Evolutionary conservation across 2,888 invertebrate genomes (phyloP), one percentile per base, ranked within the genome.

Genomic region (Drosophila siamana): DNA sequence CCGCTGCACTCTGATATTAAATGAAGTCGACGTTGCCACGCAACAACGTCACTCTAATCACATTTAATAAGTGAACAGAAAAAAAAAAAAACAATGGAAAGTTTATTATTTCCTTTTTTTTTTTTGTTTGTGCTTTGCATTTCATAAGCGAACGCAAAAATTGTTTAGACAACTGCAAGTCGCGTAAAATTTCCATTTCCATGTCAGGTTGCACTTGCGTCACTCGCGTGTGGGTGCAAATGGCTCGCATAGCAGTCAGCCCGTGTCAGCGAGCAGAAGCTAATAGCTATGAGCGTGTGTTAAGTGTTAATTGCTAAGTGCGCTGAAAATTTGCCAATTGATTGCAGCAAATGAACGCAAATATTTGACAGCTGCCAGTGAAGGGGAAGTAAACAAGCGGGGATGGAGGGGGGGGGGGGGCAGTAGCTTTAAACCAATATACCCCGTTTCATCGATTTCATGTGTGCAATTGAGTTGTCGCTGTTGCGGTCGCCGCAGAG

Each of bases 121-220:
- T 22, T 15, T 3, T 7, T 15, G 15, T 24, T 1, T 19, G 19
- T 19, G 19, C 19, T 19, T 26, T 22, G 50, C 61, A 44, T n/a
- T 60, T 64, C 36, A 61, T 66, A 55, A 75, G 66, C 50, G 75
- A 78, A 73, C 86, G 73, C 62, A 40, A 56, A 50, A 78, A 78
- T 80, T 76, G 66, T 72, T 69, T 52, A 57, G 71, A 74, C 71
- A 74, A 68, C 52, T 74, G 57, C 33, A 59, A 44, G 59, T 52
- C 38, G 28, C 40, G 46, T 19, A 46, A 41, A 36, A 43, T 67
- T 64, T 69, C 36, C 63, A 28, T 44, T 16, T 24, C 33, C 43
- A 55, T 57, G 65, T 26, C 30, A 40, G 19, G 50, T 60, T 62
- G 55, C 55, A 63, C 71, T 72, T 67, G 54, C 74, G 74, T 76